phyloP scores from a whole-genome alignment of 2,797 vertebrate genomes.

The Lepus townsendii region DNA sequence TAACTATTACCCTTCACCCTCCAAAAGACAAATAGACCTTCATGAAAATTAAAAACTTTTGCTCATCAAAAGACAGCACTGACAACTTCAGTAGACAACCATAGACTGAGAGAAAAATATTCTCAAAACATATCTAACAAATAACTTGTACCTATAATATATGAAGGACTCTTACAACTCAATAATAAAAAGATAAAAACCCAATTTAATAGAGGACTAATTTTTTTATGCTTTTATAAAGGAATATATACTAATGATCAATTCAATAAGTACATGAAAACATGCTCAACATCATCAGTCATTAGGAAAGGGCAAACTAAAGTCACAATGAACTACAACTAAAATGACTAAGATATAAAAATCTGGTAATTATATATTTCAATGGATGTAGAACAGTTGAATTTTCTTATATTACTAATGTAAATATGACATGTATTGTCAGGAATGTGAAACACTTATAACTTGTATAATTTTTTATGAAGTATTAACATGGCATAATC shows the following conservation, averaged over 20 bases:
- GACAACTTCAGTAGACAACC: neutral
- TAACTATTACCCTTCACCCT: neutral
- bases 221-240: constrained; percentile 7
- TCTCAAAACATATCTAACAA: neutral
- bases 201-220: neutral
- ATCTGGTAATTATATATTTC: neutral
- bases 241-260: neutral
- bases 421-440: neutral
- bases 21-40: neutral
- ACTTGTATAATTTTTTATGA: neutral
- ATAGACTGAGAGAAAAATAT: constrained; percentile 36
- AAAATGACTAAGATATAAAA: constrained; percentile 15
- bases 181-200: neutral
- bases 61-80: neutral
- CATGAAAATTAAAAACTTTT: constrained; percentile 40
- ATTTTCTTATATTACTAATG: constrained; percentile 1
- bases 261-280: constrained; percentile 6
- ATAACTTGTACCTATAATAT: neutral
- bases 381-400: neutral
- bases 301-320: neutral
- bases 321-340: neutral
- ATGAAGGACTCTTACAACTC: neutral
- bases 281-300: neutral
- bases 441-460: constrained; percentile 1
- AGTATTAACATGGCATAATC: neutral